A percentile compares a stretch with the other conserved stretches of the same genome.
Evolutionary conservation across 2,888 invertebrate species (phyloP).

Genomic region (Macrosiphum euphorbiae): DNA sequence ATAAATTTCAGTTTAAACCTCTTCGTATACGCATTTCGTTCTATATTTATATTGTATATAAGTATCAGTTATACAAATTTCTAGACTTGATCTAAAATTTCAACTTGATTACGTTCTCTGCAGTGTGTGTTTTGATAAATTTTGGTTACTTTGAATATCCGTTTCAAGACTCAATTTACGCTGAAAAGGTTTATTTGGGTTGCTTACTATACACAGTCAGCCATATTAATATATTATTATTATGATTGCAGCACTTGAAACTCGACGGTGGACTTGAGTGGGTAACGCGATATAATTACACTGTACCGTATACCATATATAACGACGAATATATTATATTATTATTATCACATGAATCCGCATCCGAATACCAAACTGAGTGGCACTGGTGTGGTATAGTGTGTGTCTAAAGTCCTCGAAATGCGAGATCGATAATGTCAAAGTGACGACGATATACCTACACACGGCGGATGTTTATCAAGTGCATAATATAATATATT

Average conservation of each 20-base stretch:
- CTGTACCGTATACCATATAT: neutral
- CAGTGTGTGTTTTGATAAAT: neutral
- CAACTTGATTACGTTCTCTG: neutral
- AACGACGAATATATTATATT: neutral
- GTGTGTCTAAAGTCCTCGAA: neutral
- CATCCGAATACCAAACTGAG: neutral
- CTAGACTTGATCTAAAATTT: neutral
- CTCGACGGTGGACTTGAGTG: neutral
- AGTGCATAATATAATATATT: neutral
- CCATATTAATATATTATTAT: neutral
- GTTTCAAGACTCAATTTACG: neutral
- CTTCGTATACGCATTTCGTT: neutral
- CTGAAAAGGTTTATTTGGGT: no score
- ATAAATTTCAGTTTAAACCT: neutral
- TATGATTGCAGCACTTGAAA: neutral
- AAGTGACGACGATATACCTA: neutral
- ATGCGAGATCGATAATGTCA: neutral
- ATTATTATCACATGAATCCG: neutral
- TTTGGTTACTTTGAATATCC: neutral
- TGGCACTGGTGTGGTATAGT: neutral
- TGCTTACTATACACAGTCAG: no score
- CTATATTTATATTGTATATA: neutral
- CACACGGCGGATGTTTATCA: neutral
- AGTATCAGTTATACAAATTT: neutral
- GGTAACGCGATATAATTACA: neutral